Percentiles rank a stretch among this genome's conserved stretches.
phyloP scores from a whole-genome alignment of 2,113 vertebrate species.

The Ramphastos sulfuratus region DNA sequence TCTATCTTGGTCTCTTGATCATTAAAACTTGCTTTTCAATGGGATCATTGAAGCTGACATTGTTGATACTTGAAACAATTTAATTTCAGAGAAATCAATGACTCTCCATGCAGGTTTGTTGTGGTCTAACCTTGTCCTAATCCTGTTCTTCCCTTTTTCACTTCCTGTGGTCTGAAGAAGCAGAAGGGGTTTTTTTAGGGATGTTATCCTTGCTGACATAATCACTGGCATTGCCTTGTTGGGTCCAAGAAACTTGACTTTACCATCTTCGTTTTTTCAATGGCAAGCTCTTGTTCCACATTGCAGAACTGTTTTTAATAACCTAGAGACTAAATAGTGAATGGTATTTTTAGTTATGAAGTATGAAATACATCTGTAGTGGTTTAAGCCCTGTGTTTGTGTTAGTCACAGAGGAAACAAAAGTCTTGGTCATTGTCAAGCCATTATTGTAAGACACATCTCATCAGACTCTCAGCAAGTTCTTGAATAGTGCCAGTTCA shows the following conservation, averaged over 20 bases:
- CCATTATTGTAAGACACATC: neutral
- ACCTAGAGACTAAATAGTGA: neutral
- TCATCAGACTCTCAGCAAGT: neutral
- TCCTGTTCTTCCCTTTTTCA: neutral
- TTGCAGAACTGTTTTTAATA: slow-evolving; percentile 2
- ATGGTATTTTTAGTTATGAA: neutral
- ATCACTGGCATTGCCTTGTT: neutral
- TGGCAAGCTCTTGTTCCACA: neutral
- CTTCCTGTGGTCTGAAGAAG: neutral
- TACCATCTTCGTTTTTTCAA: neutral
- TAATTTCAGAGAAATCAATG: neutral
- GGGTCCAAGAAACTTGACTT: neutral
- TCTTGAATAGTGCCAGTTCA: neutral
- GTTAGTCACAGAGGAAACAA: neutral
- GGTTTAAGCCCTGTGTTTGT: neutral
- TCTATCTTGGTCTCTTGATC: neutral
- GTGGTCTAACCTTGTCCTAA: neutral
- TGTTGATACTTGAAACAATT: neutral
- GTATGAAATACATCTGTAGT: neutral
- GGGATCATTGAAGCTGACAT: neutral
- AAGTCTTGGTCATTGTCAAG: neutral
- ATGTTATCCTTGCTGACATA: neutral
- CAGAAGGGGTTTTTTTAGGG: neutral
- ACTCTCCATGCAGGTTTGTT: neutral
- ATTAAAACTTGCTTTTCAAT: neutral